phyloP scores from a whole-genome alignment of 2,888 invertebrate genomes.

The Phytoseiulus persimilis region DNA sequence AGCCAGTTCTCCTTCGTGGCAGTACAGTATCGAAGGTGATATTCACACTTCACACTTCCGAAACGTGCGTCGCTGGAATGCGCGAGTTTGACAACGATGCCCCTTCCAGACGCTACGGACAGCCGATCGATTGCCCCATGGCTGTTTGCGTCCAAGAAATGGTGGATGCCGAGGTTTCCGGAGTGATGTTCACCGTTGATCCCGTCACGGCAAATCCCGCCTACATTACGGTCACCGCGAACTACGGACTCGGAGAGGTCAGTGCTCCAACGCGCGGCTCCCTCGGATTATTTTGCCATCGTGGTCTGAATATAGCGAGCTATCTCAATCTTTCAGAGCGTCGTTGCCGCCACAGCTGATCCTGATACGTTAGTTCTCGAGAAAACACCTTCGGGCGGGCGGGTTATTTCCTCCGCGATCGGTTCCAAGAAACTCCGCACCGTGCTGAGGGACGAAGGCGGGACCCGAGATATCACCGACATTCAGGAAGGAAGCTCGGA shows the following conservation, averaged over 20 bases:
- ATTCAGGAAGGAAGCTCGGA: background rate
- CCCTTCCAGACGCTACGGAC: slow-evolving; percentile 59
- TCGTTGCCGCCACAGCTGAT: slow-evolving; percentile 67
- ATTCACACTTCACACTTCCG: background rate
- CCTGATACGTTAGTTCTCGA: slow-evolving; percentile 63
- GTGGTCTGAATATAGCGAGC: background rate
- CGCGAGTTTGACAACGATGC: no score
- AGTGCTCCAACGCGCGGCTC: no score
- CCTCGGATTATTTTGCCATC: background rate
- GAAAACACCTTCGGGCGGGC: slow-evolving; percentile 48
- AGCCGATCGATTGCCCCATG: slow-evolving; percentile 61
- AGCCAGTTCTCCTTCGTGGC: slow-evolving; percentile 69
- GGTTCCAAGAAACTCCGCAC: slow-evolving; percentile 31
- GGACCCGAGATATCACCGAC: background rate
- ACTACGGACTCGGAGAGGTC: slow-evolving; percentile 71
- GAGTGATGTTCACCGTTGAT: slow-evolving; percentile 73
- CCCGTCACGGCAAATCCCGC: slow-evolving; percentile 63
- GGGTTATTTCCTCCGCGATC: background rate
- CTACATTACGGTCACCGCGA: slow-evolving; percentile 65
- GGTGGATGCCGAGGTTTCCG: slow-evolving; percentile 62
- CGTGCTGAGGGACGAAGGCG: slow-evolving; percentile 5
- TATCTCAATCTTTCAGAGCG: slow-evolving; percentile 56
- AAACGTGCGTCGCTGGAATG: no score
- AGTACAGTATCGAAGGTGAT: slow-evolving; percentile 61
- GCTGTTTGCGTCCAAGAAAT: slow-evolving; percentile 71